phyloP scores from a whole-genome alignment of 1,140 invertebrate species.

The Xylocopa sonorina region DNA sequence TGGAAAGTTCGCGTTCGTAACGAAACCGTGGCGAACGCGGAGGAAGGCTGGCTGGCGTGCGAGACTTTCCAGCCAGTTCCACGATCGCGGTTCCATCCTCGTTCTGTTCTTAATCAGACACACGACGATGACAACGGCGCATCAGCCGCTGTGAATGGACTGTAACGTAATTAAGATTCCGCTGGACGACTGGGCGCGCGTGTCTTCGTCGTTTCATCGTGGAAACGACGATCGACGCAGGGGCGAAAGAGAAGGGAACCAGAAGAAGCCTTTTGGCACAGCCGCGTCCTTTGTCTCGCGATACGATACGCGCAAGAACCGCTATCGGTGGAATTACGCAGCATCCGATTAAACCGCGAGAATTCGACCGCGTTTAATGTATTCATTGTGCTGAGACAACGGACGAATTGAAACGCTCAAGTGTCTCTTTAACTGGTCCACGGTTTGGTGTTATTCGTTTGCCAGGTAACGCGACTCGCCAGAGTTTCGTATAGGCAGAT shows the following conservation, averaged over 20 bases:
- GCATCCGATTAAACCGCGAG: slow-evolving; percentile 31
- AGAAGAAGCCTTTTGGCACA: slow-evolving; percentile 24
- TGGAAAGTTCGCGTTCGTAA: slow-evolving; percentile 11
- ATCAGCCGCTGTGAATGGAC: slow-evolving; percentile 70
- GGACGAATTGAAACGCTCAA: slow-evolving; percentile 2
- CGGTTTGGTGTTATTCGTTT: no score
- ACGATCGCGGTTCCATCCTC: not conserved
- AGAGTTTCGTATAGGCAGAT: no score
- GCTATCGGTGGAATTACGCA: slow-evolving; percentile 6
- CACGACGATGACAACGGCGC: slow-evolving; percentile 43
- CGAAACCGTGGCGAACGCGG: slow-evolving; percentile 6
- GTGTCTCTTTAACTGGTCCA: no score
- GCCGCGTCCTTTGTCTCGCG: slow-evolving; percentile 58
- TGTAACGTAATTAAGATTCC: slow-evolving; percentile 75
- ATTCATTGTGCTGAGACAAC: slow-evolving; percentile 41
- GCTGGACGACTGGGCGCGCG: slow-evolving; percentile 37
- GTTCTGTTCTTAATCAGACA: slow-evolving; percentile 29
- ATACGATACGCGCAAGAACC: slow-evolving; percentile 59
- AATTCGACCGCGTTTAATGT: slow-evolving; percentile 42
- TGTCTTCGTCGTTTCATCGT: slow-evolving; percentile 44
- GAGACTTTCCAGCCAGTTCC: not conserved
- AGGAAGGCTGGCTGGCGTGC: not conserved
- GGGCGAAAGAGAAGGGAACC: not conserved
- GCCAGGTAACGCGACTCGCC: no score
- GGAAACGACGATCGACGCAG: slow-evolving; percentile 24